Base-by-base conservation (phyloP, 2,113 vertebrate genomes). In the Serilophus lunatus region DNA sequence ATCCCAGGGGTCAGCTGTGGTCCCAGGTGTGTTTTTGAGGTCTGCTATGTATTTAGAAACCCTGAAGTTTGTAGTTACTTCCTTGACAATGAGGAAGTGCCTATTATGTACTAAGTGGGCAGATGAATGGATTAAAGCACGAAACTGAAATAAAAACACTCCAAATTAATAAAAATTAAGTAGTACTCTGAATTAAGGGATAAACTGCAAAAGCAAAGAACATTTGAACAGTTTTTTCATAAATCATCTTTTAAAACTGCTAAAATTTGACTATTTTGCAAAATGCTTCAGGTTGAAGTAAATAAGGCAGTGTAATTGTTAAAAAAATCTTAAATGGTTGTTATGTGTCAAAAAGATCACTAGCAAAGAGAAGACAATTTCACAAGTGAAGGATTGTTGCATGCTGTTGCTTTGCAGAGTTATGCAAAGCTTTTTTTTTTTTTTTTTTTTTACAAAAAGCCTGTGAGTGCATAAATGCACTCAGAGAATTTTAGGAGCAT, bases 201-300 rank as follows among this genome's bases (percentile, higher is more conserved):
- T 70, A 77, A 95, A 78, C 57, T 86, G n/a, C 42, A 91, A 94
- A 93, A 96, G 33, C 8, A 84, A 76, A 90, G 76, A 95, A 63
- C 28, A 44, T 68, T 82, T 31, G 36, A 80, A 86, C 40, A 93
- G 47, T 82, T 74, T 44, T 93, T 96, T 91, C 71, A 92, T 93
- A 92, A 90, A 70, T 88, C 82, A 56, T 35, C 72, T 71, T 61
- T 82, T 72, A 95, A 92, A 31, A 35, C 20, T 89, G n/a, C 11
- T 82, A 57, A 49, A 94, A 81, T 8, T 47, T 79, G 45, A 75
- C 50, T 85, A 19, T 91, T 75, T 74, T 54, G 17, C 63, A 64
- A 96, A 96, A 93, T 91, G 13, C 6, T 50, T 93, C 82, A 68
- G 22, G 50, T 42, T 93, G 77, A 56, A 93, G 53, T 75, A 97